Conservation (phyloP, 1,140 invertebrate species). For the Cydia amplana region DNA sequence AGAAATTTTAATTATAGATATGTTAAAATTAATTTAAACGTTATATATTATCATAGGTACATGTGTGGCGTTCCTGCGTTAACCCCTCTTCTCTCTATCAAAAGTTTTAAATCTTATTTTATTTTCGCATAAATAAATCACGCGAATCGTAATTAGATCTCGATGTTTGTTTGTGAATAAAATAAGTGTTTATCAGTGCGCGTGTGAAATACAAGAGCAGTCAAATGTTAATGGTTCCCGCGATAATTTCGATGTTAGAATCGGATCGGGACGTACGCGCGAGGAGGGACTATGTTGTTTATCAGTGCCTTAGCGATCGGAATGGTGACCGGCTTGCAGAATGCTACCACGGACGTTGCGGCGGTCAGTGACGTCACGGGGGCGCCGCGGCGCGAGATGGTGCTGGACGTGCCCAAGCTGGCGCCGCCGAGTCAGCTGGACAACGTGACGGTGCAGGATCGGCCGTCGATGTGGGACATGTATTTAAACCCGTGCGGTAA, state of each 20-base stretch:
- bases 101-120: slow-evolving; percentile 43
- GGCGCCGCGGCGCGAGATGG: slow-evolving; percentile 54
- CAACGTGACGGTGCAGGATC: slow-evolving; percentile 68
- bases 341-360: slow-evolving; percentile 64
- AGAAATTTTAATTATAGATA: slow-evolving; percentile 45
- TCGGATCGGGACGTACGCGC: slow-evolving; percentile 53
- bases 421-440: slow-evolving; percentile 50
- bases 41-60: slow-evolving; percentile 3
- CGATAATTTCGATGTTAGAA: slow-evolving; percentile 67
- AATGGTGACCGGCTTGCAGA: slow-evolving; percentile 70
- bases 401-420: slow-evolving; percentile 57
- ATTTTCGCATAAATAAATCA: slow-evolving; percentile 45
- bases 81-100: slow-evolving; percentile 15
- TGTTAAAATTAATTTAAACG: slow-evolving; percentile 24
- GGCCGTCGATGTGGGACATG: slow-evolving; percentile 70
- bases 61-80: slow-evolving; percentile 23
- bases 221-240: slow-evolving; percentile 64
- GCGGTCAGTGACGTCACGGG: slow-evolving; percentile 39
- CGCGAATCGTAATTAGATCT: slow-evolving; percentile 45
- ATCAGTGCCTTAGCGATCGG: slow-evolving; percentile 75
- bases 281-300: slow-evolving; percentile 75
- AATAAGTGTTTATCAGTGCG: slow-evolving; percentile 45
- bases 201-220: slow-evolving; percentile 53
- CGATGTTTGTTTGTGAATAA: slow-evolving; percentile 56
- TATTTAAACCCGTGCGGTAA: slow-evolving; percentile 80